Evolutionary conservation across 2,113 vertebrate genomes (phyloP).

Genomic region (Dipodomys ordii): DNA sequence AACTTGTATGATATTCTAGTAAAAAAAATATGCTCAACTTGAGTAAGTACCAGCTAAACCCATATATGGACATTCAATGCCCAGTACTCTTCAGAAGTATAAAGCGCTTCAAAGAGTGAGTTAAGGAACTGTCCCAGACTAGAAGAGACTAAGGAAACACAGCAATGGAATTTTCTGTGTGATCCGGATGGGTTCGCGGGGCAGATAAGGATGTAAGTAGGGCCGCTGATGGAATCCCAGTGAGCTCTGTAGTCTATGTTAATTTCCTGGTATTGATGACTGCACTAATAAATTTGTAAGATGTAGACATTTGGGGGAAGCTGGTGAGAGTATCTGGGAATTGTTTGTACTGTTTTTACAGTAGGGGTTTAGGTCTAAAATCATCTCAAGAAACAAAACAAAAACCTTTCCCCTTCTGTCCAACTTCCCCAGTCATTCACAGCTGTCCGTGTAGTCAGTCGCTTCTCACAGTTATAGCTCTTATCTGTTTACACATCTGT

Average conservation of each 20-base stretch:
- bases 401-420: neutral
- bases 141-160: neutral
- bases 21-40: neutral
- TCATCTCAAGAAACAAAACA: conserved; percentile 39
- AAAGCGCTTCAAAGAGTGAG: neutral
- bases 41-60: neutral
- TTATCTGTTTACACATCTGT: neutral
- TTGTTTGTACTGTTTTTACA: conserved; percentile 35
- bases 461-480: fast-evolving
- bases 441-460: neutral
- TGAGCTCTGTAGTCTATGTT: neutral
- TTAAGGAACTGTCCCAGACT: neutral
- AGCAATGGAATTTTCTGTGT: neutral
- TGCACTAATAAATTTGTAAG: neutral
- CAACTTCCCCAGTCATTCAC: neutral
- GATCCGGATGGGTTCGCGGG: neutral
- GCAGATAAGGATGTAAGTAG: neutral
- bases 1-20: neutral
- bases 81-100: neutral
- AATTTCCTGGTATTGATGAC: conserved; percentile 9
- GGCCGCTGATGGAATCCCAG: neutral
- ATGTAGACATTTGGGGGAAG: neutral
- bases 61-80: neutral
- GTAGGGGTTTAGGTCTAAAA: neutral
- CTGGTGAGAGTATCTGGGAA: neutral